Base-by-base conservation (phyloP, 2,888 invertebrate genomes). In the Subacronicta megacephala region DNA sequence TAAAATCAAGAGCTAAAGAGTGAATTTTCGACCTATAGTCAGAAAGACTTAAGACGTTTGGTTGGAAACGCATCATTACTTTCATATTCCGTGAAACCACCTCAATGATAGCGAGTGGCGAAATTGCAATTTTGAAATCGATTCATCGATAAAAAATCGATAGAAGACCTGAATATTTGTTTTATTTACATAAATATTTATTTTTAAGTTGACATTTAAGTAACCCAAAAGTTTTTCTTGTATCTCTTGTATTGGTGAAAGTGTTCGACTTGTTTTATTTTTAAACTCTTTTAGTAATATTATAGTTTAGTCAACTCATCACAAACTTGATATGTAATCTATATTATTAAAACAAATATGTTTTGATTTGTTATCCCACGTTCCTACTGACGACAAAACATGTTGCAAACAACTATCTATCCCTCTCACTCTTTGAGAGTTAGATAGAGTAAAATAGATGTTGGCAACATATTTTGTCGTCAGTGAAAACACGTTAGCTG, bases 81-180 rank as follows among this genome's bases (percentile, higher is more conserved):
- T 84, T 84, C 84, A 81, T 84, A 81, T 81, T 80, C 66, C 59
- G 78, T 64, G 82, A 81, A 81, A 81, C 72, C 69, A 63, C 69
- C 55, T 46, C 17, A 56, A 61, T 54, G 33, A 45, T 56, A 60
- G 59, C 52, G 52, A 57, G 66, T 55, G 41, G 52, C 37, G 38
- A 57, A 51, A 55, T 54, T 53, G 47, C 47, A 52, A 51, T 47
- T 57, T 54, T 33, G 16, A 26, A 38, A 50, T 33, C 56, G 51
- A 51, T 43, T 33, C 1, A 53, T 68, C 72, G 72, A 56, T 53
- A 51, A 51, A 63, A 49, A 52, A 47, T 63, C 42, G 42, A 62
- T 43, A 2, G 17, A 17, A 42, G 12, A 23, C 20, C 2, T 3
- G 2, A 41, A 36, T 26, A 18, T 1, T 47, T 46, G 9, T 49